phyloP scores from a whole-genome alignment of 2,113 vertebrate species.

The Ictalurus furcatus region DNA sequence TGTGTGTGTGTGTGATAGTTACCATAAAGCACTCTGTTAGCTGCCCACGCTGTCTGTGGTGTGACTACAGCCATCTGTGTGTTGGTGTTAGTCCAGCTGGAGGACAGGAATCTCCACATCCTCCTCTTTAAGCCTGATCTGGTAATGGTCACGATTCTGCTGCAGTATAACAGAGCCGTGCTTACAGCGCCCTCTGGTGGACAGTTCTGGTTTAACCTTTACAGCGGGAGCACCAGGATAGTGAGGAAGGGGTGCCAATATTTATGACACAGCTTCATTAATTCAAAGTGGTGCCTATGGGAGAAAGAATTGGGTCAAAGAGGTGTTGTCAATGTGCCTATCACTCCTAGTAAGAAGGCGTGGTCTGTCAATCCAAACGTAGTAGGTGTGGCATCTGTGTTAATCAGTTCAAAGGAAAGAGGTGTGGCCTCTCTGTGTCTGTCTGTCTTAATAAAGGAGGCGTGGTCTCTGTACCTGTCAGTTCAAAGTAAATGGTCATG shows the following conservation, averaged over 20 bases:
- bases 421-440: neutral
- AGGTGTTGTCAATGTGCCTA: neutral
- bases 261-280: neutral
- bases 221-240: neutral
- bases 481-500: neutral
- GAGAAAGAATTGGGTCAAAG: neutral
- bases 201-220: neutral
- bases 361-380: neutral
- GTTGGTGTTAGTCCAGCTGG: slow-evolving; percentile 69
- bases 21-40: slow-evolving; percentile 23
- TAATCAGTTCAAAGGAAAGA: neutral
- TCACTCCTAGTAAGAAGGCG: neutral
- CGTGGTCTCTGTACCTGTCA: neutral
- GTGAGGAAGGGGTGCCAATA: neutral
- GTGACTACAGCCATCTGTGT: slow-evolving; percentile 68
- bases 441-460: neutral
- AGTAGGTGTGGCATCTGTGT: no score
- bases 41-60: slow-evolving; percentile 41
- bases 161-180: slow-evolving; percentile 6
- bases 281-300: neutral
- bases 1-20: slow-evolving; percentile 7
- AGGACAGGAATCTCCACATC: slow-evolving; percentile 61
- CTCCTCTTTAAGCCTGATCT: slow-evolving; percentile 58
- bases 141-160: slow-evolving; percentile 34
- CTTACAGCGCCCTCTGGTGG: slow-evolving; percentile 51